These are phyloP conservation scores for Clarias pachynema DNA, from an alignment of 2,797 vertebrate genomes.

Conservation along the genomic window DNA sequence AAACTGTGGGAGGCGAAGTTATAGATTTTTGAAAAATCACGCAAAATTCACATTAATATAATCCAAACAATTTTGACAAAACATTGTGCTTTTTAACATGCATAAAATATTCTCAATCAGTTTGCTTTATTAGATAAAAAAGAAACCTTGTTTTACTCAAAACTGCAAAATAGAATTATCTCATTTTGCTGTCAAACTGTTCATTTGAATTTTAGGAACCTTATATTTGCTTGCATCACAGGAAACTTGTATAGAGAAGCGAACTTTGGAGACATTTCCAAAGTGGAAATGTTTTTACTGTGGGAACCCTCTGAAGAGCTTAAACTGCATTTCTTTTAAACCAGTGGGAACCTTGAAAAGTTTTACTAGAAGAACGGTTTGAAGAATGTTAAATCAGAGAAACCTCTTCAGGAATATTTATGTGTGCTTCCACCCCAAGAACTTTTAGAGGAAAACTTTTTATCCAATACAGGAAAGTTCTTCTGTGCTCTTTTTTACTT, in stretches of 20 bases:
- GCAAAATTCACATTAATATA: no score
- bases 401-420: background rate
- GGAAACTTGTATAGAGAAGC: background rate
- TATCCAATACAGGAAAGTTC: background rate
- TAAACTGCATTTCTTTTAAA: background rate
- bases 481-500: background rate
- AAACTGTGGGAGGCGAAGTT: no score
- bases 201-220: background rate
- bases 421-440: background rate
- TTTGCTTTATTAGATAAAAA: no score
- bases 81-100: no score
- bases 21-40: no score
- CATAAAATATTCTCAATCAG: no score
- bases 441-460: background rate
- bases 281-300: background rate
- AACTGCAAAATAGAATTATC: no score
- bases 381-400: background rate
- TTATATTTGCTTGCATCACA: background rate
- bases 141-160: no score
- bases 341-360: background rate
- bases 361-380: background rate
- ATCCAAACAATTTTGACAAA: no score
- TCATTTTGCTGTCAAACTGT: no score
- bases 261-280: background rate
- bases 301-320: background rate